phyloP scores from a whole-genome alignment of 2,113 vertebrate species.

The Halcyon malimbica region DNA sequence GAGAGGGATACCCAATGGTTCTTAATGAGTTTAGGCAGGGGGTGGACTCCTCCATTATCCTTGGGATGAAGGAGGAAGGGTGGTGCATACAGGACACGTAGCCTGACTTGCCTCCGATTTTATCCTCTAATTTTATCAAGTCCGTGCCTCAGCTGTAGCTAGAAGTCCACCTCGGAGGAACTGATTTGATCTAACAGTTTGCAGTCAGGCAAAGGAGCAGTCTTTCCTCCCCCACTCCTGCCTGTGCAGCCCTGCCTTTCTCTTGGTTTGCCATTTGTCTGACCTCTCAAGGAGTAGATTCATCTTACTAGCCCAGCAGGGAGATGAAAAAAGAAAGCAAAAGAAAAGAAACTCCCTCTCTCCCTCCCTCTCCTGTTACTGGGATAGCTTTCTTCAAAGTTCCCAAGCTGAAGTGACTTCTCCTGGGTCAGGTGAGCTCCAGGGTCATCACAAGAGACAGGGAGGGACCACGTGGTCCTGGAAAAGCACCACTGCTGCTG shows the following conservation, averaged over 20 bases:
- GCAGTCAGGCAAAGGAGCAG: not conserved
- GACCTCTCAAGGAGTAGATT: not conserved
- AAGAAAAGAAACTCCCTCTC: not conserved
- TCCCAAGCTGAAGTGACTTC: not conserved
- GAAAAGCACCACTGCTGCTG: not conserved
- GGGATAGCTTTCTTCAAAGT: not conserved
- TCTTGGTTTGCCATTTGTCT: not conserved
- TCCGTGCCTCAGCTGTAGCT: not conserved
- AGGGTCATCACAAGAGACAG: not conserved
- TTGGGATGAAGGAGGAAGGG: not conserved
- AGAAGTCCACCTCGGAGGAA: not conserved
- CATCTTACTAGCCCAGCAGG: not conserved
- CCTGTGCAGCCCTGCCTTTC: not conserved
- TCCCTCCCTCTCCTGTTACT: not conserved
- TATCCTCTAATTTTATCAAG: not conserved
- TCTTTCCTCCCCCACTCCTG: not conserved
- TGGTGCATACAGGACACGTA: rapidly evolving
- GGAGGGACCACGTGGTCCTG: not conserved
- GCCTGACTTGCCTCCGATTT: not conserved
- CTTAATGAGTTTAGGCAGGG: not conserved
- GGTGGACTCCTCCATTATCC: not conserved
- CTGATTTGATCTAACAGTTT: not conserved
- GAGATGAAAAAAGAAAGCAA: not conserved
- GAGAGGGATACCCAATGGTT: not conserved
- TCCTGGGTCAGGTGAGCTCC: not conserved